Base-by-base conservation (phyloP, 1,140 invertebrate species). In the Caerostris darwini region DNA sequence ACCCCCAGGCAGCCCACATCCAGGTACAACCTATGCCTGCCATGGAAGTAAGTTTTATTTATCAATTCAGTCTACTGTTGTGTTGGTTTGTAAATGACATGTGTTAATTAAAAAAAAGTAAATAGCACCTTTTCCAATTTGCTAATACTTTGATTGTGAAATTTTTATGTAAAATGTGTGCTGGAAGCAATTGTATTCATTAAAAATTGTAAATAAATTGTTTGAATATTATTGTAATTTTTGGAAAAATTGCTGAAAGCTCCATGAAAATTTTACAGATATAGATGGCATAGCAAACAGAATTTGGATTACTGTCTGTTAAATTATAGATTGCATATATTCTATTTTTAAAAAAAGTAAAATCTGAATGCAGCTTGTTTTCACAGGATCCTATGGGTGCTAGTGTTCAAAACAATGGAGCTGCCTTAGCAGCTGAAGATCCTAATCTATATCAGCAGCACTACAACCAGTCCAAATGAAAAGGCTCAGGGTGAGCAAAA, bases 1-100 rank as follows among this genome's bases (percentile, higher is more conserved):
- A 95, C 86, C 85, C 94, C 2, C 95, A 95, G 71, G 87, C 94
- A 71, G 94, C 95, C n/a, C 94, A 93, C 50, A 94, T 95, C 50
- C 71, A 77, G 34, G 93, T 95, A 85, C 95, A 95, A 64, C 92
- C 90, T 58, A 81, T 95, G 90, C 88, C 94, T 57, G 71, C 94
- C 4, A n/a, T 91, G 34, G 95, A 95, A 83, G 94, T 95, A 69
- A 64, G 83, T 77, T 12, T 50, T 50, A 64, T 64, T 64, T 10
- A 8, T 64, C 17, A 64, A 64, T 64, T 10, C 61, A 10, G 61
- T 3, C 17, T 64, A 17, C 8, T 64, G 7, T 17, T 64, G 61
- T 7, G 61, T 64, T 7, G 61, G 7, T 64, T 64, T 64, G 61
- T 64, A 7, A 64, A 7, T 64, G 61, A 7, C 7, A 17, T 64